These are phyloP conservation scores for Egretta garzetta DNA, from an alignment of 2,113 vertebrate species.

Conservation along the genomic window DNA sequence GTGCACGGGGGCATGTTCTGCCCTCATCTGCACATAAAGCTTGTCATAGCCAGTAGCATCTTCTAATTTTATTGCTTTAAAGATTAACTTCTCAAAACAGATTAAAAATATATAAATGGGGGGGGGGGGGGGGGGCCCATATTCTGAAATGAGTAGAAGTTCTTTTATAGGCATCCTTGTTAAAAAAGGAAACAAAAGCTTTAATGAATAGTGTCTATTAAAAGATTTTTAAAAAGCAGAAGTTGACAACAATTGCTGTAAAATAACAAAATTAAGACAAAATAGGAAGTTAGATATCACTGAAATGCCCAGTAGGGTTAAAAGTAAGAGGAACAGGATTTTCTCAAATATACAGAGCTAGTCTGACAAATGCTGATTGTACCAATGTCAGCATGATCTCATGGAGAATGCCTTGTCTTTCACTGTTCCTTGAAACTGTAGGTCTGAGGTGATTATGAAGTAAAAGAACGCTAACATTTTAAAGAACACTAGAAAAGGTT, in stretches of 20 bases:
- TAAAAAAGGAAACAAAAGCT: background rate
- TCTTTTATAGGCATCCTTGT: background rate
- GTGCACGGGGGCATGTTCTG: background rate
- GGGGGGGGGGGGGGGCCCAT: too few relatives aligned
- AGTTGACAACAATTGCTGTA: background rate
- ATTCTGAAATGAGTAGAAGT: background rate
- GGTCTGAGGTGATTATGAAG: background rate
- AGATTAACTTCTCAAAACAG: background rate
- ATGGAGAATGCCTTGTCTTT: background rate
- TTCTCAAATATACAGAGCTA: background rate
- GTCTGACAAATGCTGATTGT: background rate
- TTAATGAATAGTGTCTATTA: background rate
- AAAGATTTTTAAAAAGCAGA: background rate
- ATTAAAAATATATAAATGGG: background rate
- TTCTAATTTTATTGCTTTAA: background rate
- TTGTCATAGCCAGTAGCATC: background rate
- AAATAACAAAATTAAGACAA: background rate
- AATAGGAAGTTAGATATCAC: background rate
- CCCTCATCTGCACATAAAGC: background rate
- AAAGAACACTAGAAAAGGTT: background rate
- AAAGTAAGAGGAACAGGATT: background rate
- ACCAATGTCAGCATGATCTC: background rate
- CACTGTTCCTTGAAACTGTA: background rate
- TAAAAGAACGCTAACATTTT: background rate
- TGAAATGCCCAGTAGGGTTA: background rate